Base-by-base conservation (phyloP, 2,113 vertebrate genomes). In the Meriones unguiculatus region DNA sequence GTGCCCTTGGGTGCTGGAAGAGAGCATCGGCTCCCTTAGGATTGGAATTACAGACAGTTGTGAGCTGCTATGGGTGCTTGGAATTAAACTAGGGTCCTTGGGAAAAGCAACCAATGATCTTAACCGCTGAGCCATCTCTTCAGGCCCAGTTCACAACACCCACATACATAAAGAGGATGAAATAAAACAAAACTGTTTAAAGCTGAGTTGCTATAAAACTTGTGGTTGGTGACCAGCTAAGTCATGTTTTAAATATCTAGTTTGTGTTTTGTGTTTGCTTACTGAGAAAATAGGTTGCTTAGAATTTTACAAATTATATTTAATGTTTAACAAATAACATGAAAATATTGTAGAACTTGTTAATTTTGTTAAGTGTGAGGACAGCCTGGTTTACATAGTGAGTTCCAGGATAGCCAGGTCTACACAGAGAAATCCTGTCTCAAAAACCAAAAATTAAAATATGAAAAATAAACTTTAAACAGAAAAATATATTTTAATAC, bases 401-500 rank as follows among this genome's bases (percentile, higher is more conserved):
- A 46, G 46, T 46, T 46, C 46, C 46, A 46, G 46, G 46, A 46
- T 46, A 46, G 46, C 5, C 46, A 46, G 46, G 46, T 46, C 46
- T 46, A 46, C 46, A 46, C 46, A 46, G 46, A 46, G 46, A 46
- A 46, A 46, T 5, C 46, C 46, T 46, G 46, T 46, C 46, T 46
- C 46, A 46, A 46, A 46, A 46, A 46, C 46, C 46, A 46, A 46
- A 46, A 46, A 46, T 46, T 46, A 46, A 46, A 46, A 46, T 46
- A 46, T 46, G 46, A 46, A 46, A 92, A 93, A 93, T 94, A 17
- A 46, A 88, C 54, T 96, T 24, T 93, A 18, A 41, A 28, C 90
- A 54, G 91, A 25, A 84, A 67, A 90, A 96, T 86, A 38, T 3
- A 69, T 92, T 94, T 93, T 87, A 96, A 91, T 89, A 46, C 28